phyloP scores from a whole-genome alignment of 2,888 invertebrate species.

The Pollenia amentaria region DNA sequence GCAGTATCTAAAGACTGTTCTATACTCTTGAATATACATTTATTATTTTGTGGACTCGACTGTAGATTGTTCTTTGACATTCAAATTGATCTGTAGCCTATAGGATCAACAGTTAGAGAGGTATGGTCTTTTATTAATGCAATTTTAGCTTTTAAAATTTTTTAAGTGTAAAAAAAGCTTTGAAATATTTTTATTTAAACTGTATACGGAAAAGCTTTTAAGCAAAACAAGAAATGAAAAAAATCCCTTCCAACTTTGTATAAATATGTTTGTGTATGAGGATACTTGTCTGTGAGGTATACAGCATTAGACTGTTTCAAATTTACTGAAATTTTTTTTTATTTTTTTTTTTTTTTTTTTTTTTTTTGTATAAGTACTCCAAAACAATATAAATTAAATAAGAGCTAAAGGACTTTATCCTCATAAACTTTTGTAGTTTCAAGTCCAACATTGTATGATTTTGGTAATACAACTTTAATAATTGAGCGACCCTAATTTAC shows the following conservation, averaged over 20 bases:
- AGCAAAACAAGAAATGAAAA: conserved; percentile 18
- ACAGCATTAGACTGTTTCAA: conserved; percentile 5
- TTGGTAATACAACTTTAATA: neutral
- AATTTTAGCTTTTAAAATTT: neutral
- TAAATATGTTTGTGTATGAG: neutral
- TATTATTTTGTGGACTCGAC: too few relatives aligned
- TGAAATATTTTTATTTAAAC: conserved; percentile 35
- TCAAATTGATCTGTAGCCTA: too few relatives aligned
- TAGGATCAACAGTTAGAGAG: too few relatives aligned
- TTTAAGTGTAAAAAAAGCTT: conserved; percentile 23
- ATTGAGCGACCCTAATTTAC: neutral
- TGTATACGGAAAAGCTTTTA: conserved; percentile 45
- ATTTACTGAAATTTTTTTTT: neutral
- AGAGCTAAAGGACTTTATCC: too few relatives aligned
- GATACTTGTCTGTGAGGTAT: neutral
- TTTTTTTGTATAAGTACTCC: too few relatives aligned
- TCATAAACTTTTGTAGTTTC: too few relatives aligned
- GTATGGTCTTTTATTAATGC: too few relatives aligned
- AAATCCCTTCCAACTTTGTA: neutral
- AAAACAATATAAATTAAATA: too few relatives aligned
- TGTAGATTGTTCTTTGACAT: neutral
- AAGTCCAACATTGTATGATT: neutral
- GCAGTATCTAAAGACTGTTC: too few relatives aligned
- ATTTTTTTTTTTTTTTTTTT: neutral
- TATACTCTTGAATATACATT: too few relatives aligned